Evolutionary conservation across 2,113 vertebrate species (phyloP).

Genomic region (Anoura caudifer): DNA sequence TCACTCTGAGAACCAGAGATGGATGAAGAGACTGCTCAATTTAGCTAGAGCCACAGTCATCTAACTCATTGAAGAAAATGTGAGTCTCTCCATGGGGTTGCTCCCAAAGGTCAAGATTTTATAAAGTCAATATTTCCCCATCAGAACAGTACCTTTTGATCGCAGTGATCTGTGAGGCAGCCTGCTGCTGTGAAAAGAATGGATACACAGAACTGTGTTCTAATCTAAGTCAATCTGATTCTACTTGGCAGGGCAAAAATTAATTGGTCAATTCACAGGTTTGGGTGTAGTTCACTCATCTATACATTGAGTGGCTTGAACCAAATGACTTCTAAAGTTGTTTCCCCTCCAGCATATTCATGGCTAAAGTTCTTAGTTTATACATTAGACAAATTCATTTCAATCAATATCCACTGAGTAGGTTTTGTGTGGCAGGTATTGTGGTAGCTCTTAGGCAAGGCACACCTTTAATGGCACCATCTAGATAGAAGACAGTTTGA

Average conservation of each 20-base stretch:
- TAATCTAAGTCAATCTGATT: neutral
- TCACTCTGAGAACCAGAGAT: conserved; percentile 36
- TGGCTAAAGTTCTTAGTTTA: neutral
- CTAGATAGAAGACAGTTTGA: neutral
- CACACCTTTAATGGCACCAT: neutral
- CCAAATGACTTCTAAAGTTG: neutral
- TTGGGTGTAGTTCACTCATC: neutral
- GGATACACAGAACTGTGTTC: neutral
- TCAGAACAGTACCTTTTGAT: neutral
- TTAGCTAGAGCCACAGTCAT: conserved; percentile 9
- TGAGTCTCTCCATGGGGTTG: neutral
- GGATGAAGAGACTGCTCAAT: conserved; percentile 25
- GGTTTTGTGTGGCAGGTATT: neutral
- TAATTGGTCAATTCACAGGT: neutral
- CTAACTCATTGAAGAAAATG: conserved; percentile 1
- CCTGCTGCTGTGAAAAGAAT: neutral
- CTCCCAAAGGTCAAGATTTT: conserved; percentile 29
- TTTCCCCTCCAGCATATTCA: neutral
- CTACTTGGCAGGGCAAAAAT: neutral
- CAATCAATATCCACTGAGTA: neutral
- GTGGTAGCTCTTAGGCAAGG: neutral
- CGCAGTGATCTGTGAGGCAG: neutral
- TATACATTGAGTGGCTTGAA: neutral
- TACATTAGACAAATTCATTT: neutral
- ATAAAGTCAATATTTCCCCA: conserved; percentile 25